Conservation (phyloP, 2,888 invertebrate genomes). For the Trisateles emortualis region DNA sequence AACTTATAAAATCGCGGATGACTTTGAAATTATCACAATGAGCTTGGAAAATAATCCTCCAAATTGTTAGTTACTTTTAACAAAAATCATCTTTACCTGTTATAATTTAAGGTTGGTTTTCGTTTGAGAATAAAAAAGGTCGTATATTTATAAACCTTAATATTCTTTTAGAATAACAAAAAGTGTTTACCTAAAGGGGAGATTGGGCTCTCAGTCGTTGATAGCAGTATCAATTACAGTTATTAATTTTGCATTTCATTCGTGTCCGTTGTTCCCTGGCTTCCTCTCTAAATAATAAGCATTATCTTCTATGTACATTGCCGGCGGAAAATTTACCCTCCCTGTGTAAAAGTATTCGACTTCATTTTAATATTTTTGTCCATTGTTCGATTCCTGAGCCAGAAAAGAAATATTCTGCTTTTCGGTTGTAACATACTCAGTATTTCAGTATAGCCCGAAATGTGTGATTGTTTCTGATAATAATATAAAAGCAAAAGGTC, state of each 20-base stretch:
- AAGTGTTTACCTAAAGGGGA: slow-evolving; percentile 43
- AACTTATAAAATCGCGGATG: slow-evolving; percentile 47
- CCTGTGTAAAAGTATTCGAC: background rate
- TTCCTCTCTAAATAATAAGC: slow-evolving; percentile 29
- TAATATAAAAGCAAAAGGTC: too few species aligned
- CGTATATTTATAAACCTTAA: slow-evolving; percentile 21
- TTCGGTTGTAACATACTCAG: too few species aligned
- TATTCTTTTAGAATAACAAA: slow-evolving; percentile 46
- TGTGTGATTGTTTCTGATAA: too few species aligned
- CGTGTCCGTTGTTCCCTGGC: slow-evolving; percentile 21
- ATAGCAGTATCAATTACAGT: slow-evolving; percentile 49
- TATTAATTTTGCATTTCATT: slow-evolving; percentile 51
- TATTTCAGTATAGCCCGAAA: too few species aligned
- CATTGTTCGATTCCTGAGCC: too few species aligned
- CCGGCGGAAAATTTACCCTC: background rate
- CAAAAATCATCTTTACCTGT: slow-evolving; percentile 9
- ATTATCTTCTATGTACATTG: slow-evolving; percentile 21
- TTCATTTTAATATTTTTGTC: background rate
- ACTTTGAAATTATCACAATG: slow-evolving; percentile 48
- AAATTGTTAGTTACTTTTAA: slow-evolving; percentile 4
- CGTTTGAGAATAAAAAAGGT: background rate
- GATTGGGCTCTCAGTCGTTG: slow-evolving; percentile 33
- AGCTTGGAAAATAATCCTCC: slow-evolving; percentile 29
- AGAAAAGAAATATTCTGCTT: too few species aligned
- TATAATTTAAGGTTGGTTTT: slow-evolving; percentile 20